phyloP scores from a whole-genome alignment of 2,797 vertebrate genomes.

The Pantherophis vulpinus region DNA sequence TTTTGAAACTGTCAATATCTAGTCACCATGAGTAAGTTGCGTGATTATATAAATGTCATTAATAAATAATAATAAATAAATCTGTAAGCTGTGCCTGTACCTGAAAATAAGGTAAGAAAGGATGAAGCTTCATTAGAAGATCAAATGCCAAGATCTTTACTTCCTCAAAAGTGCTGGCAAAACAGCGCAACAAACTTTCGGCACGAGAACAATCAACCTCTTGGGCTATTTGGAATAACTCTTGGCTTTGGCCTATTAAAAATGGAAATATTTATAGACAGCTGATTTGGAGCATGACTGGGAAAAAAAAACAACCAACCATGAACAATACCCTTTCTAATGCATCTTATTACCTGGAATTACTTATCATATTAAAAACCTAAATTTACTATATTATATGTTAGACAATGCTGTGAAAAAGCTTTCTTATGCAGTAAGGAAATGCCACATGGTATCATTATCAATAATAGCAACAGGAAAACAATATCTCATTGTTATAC shows the following conservation, averaged over 20 bases:
- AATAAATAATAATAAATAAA: not conserved
- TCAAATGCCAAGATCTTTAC: constrained; percentile 85
- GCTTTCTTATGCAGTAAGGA: not conserved
- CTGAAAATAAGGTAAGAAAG: constrained; percentile 76
- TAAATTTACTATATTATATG: not conserved
- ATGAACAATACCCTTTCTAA: not conserved
- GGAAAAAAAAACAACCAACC: not conserved
- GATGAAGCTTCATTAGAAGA: constrained; percentile 81
- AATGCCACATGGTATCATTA: not conserved
- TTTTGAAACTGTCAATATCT: not conserved
- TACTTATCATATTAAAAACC: not conserved
- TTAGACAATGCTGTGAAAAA: not conserved
- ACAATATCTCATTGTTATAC: not conserved
- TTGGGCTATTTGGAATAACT: constrained; percentile 77
- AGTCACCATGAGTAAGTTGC: not conserved
- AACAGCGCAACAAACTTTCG: constrained; percentile 81
- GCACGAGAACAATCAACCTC: constrained; percentile 77
- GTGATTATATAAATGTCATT: not conserved
- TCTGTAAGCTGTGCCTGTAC: constrained; percentile 62
- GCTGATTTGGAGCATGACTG: not conserved
- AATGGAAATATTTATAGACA: constrained; percentile 36
- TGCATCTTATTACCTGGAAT: not conserved
- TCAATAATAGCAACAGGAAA: not conserved
- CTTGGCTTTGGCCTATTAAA: constrained; percentile 58
- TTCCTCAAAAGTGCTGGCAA: constrained; percentile 93